Evolutionary conservation across 2,888 invertebrate genomes (phyloP), one percentile per base, ranked within the genome.

Genomic region (Macaria notata): DNA sequence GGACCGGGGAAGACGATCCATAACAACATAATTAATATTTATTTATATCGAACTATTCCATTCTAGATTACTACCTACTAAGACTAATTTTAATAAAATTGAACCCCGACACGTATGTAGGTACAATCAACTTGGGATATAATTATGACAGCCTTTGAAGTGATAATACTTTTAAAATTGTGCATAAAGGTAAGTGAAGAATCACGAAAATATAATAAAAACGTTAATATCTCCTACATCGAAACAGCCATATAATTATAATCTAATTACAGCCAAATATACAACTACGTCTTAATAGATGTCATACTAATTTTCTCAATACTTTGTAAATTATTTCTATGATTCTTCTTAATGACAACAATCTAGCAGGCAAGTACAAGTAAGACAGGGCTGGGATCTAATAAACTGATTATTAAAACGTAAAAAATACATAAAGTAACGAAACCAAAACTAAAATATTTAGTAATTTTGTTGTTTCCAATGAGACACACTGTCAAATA

Each of bases 111-210:
- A 38, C 42, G 29, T 41, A 41, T n/a, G 41, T 41, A 29, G 19
- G 4, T 19, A 44, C 46, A 45, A 52, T 46, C 31, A 42, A 42
- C 62, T 68, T 72, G 43, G 70, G 62, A 59, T 68, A 65, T 38
- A 9, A 4, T n/a, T 8, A 57, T 70, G 76, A 82, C 80, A 83
- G 80, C 81, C 79, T 82, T 82, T 65, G 53, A 66, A 72, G 75
- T 76, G 73, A 71, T 71, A 76, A 72, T 75, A 78, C 72, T 75
- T 71, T 72, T 75, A 72, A 77, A 78, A 76, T 79, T 79, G 85
- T 84, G 84, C 82, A 76, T 64, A 61, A 64, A 70, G 68, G 64
- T 66, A 65, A 65, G 54, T 54, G 64, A 49, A 63, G 41, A 46
- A 63, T 70, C 67, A 69, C 63, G 59, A 69, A 68, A 70, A 69